Base-by-base conservation (phyloP, 2,113 vertebrate genomes). In the Triplophysa dalaica region DNA sequence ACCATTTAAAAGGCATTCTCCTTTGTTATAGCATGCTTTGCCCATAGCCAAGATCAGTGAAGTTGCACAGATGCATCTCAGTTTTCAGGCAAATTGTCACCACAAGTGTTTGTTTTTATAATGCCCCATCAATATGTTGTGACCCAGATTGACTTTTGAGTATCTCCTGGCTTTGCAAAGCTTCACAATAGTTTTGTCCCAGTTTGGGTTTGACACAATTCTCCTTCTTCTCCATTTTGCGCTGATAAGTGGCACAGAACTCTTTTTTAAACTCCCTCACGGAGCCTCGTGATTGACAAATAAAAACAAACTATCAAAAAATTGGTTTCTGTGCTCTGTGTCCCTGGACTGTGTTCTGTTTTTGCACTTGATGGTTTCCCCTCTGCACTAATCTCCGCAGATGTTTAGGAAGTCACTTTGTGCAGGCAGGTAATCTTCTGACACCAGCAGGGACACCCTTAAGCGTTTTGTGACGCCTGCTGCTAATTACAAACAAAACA, bases 401-500 rank as follows among this genome's bases (percentile, higher is more conserved):
- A 79, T 77, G 72, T 69, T 70, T 64, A 48, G 68, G 69, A 78
- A 78, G 75, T 82, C 68, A 84, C 72, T 81, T 77, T 79, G 72
- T 80, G 65, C 8, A 4, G 54, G 61, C 79, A 81, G 72, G 77
- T 83, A 83, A 81, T 79, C 58, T 48, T 43, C 78, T 62, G 75
- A 52, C 67, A 67, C 74, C 60, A 45, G 11, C 52, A 41, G 48
- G 21, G 54, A 58, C 45, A 66, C 67, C 65, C 78, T 58, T 50
- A 56, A 75, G 74, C 79, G 66, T 66, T 81, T 66, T 61, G 69
- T 64, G 76, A 61, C n/a, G 75, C 75, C 70, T 19, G 21, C 78
- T 81, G 78, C 76, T 85, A 85, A 83, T 86, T 83, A 81, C 77
- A 81, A 79, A 84, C 75, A 70, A 84, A 84, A 81, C 50, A 54